Percentiles rank a stretch among this genome's conserved stretches.
phyloP scores from a whole-genome alignment of 2,113 vertebrate species.

The Struthidea cinerea region DNA sequence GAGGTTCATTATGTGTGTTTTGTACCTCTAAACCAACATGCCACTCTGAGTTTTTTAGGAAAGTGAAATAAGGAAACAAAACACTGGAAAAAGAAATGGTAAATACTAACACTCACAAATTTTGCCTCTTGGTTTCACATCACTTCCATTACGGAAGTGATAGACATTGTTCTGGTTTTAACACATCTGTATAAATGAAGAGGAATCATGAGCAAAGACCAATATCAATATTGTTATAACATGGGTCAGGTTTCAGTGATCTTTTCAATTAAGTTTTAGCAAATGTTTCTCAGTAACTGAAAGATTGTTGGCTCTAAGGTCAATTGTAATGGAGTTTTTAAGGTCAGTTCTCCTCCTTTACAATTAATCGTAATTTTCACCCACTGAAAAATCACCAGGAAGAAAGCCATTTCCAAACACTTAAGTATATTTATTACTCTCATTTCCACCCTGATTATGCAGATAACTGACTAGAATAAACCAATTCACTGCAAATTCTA shows the following conservation, averaged over 20 bases:
- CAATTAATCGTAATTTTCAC: constrained; percentile 14
- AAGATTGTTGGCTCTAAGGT: neutral
- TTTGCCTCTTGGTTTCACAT: neutral
- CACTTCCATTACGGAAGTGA: neutral
- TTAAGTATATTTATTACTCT: constrained; percentile 32
- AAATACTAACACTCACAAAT: neutral
- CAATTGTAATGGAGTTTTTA: constrained; percentile 2
- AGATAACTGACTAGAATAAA: constrained; percentile 28
- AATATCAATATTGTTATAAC: neutral
- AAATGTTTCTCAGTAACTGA: neutral
- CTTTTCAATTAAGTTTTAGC: neutral
- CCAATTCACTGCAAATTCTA: neutral
- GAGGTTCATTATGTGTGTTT: neutral
- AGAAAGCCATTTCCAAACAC: constrained; percentile 17
- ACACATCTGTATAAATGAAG: neutral
- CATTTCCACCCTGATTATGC: constrained; percentile 18
- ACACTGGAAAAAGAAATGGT: neutral
- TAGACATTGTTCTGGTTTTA: neutral
- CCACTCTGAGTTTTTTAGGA: neutral
- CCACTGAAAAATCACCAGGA: neutral
- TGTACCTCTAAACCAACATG: neutral
- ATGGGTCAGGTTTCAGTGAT: neutral
- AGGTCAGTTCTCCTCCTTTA: neutral
- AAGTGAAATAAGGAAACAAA: neutral
- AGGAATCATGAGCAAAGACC: neutral